Percentiles rank a stretch among this genome's conserved stretches.
Conservation (phyloP, 2,888 invertebrate genomes). For the Hydropsyche betteni region DNA sequence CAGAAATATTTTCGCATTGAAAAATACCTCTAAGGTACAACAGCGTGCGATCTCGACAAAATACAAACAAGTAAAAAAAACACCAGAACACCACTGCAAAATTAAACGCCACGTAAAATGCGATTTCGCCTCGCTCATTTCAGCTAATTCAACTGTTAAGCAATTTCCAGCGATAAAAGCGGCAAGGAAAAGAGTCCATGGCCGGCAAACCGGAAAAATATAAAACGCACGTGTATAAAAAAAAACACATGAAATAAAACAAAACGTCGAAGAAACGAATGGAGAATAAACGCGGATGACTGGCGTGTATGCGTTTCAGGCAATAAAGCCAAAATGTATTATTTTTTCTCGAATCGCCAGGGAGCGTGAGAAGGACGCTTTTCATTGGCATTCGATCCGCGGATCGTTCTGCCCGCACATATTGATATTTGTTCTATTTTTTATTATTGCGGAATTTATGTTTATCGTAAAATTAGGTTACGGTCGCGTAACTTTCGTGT, state of each 20-base stretch:
- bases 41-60: no score
- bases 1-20: no score
- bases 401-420: not conserved
- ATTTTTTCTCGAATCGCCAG: constrained; percentile 4
- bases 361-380: not conserved
- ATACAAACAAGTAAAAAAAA: no score
- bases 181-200: not conserved
- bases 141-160: constrained; percentile 24
- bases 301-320: constrained; percentile 7
- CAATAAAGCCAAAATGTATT: constrained; percentile 28
- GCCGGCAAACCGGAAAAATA: constrained; percentile 25
- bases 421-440: constrained; percentile 35
- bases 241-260: not conserved
- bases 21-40: no score
- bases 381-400: constrained; percentile 32
- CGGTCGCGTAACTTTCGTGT: constrained; percentile 32
- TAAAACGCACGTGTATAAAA: not conserved
- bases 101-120: constrained; percentile 19
- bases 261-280: no score
- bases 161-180: constrained; percentile 4
- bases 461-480: constrained; percentile 41
- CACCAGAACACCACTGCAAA: not conserved
- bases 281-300: no score
- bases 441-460: constrained; percentile 36
- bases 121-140: constrained; percentile 5